Conservation (phyloP, 2,113 vertebrate genomes). For the Phalacrocorax carbo region DNA sequence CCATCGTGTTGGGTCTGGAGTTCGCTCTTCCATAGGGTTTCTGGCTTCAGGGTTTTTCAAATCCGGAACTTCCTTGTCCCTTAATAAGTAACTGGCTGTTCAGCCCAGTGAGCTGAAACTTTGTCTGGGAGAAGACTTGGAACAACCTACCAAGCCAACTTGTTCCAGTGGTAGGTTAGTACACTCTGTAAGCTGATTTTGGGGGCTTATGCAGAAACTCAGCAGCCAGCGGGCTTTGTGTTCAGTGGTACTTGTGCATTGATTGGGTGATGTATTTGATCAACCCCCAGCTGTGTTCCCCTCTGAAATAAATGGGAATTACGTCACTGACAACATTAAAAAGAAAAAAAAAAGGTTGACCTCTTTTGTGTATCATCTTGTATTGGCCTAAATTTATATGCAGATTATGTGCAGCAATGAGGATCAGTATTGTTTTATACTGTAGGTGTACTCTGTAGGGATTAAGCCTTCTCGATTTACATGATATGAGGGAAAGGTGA, state of each 20-base stretch:
- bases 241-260: neutral
- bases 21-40: neutral
- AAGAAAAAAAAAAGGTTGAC: fast-evolving
- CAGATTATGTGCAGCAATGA: neutral
- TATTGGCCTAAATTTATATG: neutral
- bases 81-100: neutral
- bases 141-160: neutral
- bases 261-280: neutral
- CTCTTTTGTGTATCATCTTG: neutral
- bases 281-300: neutral
- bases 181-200: neutral
- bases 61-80: neutral
- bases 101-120: neutral
- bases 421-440: neutral
- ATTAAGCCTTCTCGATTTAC: neutral
- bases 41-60: neutral
- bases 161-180: neutral
- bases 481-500: neutral
- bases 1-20: fast-evolving
- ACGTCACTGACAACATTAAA: neutral
- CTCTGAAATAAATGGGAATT: neutral
- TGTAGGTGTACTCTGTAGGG: neutral
- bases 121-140: neutral
- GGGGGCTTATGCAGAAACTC: neutral
- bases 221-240: neutral